phyloP scores from a whole-genome alignment of 2,113 vertebrate species.

The Platycercus adscitus region DNA sequence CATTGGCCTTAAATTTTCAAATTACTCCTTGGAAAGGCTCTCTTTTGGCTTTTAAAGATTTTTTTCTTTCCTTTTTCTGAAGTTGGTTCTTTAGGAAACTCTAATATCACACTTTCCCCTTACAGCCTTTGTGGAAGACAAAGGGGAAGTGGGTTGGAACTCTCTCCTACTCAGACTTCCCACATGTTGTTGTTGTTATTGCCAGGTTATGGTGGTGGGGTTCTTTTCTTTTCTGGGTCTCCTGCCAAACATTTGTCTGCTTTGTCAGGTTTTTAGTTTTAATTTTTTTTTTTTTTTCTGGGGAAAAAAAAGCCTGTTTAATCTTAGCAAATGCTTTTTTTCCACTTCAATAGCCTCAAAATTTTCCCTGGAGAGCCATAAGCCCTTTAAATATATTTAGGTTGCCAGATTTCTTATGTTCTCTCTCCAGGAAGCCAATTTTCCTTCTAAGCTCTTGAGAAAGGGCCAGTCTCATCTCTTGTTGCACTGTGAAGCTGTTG shows the following conservation, averaged over 20 bases:
- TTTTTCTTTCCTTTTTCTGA: not conserved
- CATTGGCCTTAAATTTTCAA: not conserved
- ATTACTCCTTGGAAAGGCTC: not conserved
- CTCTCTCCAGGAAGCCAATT: slow-evolving; percentile 53
- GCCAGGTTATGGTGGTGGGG: not conserved
- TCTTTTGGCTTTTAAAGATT: not conserved
- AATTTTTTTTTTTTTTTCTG: not conserved
- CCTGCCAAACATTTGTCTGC: slow-evolving; percentile 17
- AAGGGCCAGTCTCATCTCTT: slow-evolving; percentile 49
- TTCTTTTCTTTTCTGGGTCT: not conserved
- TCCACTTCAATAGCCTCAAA: slow-evolving; percentile 41
- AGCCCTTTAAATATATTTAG: slow-evolving; percentile 56
- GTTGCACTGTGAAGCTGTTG: not conserved
- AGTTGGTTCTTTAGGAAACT: not conserved
- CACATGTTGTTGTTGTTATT: not conserved
- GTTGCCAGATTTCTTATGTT: slow-evolving; percentile 62
- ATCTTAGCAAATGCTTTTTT: slow-evolving; percentile 24
- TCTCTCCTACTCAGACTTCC: not conserved
- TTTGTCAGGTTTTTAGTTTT: not conserved
- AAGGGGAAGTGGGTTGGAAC: not conserved
- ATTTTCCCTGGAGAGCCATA: slow-evolving; percentile 38
- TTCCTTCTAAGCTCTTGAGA: slow-evolving; percentile 44
- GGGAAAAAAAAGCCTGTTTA: not conserved
- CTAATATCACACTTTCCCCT: not conserved
- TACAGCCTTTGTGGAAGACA: not conserved